Evolutionary conservation across 2,888 invertebrate genomes (phyloP), one percentile per base, ranked within the genome.

Genomic region (Parapristionchus giblindavisi): DNA sequence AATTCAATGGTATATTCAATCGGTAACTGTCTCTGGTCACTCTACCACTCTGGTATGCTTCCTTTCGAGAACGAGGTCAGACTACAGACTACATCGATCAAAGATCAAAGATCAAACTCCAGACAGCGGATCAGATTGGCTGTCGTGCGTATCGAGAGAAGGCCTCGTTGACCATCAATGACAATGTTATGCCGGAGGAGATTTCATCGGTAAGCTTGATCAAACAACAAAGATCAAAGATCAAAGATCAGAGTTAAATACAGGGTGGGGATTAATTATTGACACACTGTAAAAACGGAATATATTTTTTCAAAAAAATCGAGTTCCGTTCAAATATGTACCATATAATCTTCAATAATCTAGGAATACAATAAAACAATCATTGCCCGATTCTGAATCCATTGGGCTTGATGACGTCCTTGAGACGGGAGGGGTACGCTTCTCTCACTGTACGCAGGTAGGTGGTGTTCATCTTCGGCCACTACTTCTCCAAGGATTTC

Each of bases 11-110:
- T 73, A 1, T 76, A 78, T 70, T 58, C 78, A 21, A 76, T 75
- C 56, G 78, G 78, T 1, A 68, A 68, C 43, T 65, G 70, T 29
- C 54, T 78, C 24, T 78, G 78, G 78, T 77, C 78, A 8, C 61
- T 78, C 58, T 78, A 72, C 66, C 78, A 77, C 29, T 51, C 43
- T 27, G 77, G 60, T 2, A 29, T 75, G 5, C 71, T 78, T 14
- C 78, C 78, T 3, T 77, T 58, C 63, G 77, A 77, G 56, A 61
- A 78, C 29, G 71, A 78, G 60, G 60, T 72, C 24, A 6, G 40
- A 8, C 29, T 3, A 32, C 40, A 11, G 58, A 32, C 11, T 14
- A 11, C 8, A 27, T 61, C 36, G 34, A 61, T 56, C 40, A 32
- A 66, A 32, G 70, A 70, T 70, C 54, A 56, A 70, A 38, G 36